These are phyloP conservation scores for Diplodus sargus DNA, from an alignment of 2,797 vertebrate genomes.

Conservation along the genomic window DNA sequence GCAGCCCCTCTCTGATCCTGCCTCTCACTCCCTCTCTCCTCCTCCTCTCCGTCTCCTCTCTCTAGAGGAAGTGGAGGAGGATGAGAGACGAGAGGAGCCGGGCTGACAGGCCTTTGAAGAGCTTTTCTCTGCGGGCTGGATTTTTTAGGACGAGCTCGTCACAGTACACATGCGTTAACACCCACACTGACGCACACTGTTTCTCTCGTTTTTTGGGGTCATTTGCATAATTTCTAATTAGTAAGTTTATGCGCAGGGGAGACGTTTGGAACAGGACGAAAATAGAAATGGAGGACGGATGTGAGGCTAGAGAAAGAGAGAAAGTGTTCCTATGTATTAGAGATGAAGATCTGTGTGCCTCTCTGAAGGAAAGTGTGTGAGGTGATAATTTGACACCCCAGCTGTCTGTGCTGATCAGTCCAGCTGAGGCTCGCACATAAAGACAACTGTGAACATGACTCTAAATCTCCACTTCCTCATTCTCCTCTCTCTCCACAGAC, in stretches of 20 bases:
- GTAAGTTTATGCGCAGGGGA: constrained; percentile 49
- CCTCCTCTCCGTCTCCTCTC: constrained; percentile 42
- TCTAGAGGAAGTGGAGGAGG: constrained; percentile 50
- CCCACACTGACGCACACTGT: constrained; percentile 25
- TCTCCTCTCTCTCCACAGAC: constrained; percentile 79
- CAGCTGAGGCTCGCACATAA: constrained; percentile 47
- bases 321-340: constrained; percentile 34
- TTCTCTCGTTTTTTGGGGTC: constrained; percentile 57
- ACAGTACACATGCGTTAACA: constrained; percentile 23
- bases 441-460: constrained; percentile 37
- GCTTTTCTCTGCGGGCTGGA: constrained; percentile 58
- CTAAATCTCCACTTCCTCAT: constrained; percentile 43
- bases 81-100: constrained; percentile 46
- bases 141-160: constrained; percentile 58
- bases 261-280: constrained; percentile 5
- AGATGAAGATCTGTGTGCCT: constrained; percentile 29
- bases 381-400: constrained; percentile 49
- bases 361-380: constrained; percentile 30
- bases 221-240: constrained; percentile 77
- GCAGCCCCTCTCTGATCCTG: constrained; percentile 42
- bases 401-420: constrained; percentile 44
- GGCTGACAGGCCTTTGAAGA: constrained; percentile 68
- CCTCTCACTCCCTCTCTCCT: constrained; percentile 12
- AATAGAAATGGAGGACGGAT: constrained; percentile 37
- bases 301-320: constrained; percentile 30